Conservation (phyloP, 2,797 vertebrate species). For the Xerus rutilus region DNA sequence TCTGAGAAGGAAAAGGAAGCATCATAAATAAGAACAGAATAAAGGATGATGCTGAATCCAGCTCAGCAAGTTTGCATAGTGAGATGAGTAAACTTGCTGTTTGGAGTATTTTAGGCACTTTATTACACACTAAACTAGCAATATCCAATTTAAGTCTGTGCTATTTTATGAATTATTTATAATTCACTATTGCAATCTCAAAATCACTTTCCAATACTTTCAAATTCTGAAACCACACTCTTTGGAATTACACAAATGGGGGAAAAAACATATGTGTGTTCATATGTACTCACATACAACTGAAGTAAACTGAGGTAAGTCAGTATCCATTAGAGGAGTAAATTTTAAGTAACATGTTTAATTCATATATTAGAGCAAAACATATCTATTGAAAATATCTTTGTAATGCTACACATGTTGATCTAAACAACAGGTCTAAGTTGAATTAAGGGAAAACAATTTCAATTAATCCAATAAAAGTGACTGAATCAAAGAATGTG, state of each 20-base stretch:
- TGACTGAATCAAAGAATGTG: neutral
- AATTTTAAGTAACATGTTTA: neutral
- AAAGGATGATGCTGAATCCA: neutral
- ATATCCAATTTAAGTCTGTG: neutral
- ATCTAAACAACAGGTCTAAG: neutral
- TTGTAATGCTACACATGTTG: neutral
- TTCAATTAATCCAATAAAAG: conserved; percentile 4
- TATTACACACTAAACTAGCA: neutral
- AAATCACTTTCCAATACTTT: neutral
- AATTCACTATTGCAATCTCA: neutral
- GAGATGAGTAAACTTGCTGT: neutral
- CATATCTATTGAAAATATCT: neutral
- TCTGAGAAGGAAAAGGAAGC: neutral
- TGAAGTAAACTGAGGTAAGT: neutral
- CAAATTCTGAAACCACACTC: neutral
- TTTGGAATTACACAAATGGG: neutral
- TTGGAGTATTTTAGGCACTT: neutral
- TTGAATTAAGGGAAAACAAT: conserved; percentile 21
- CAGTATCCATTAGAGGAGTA: neutral
- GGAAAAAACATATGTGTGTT: neutral
- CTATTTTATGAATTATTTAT: neutral
- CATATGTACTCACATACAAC: neutral
- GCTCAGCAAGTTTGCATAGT: neutral
- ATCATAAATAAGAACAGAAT: neutral
- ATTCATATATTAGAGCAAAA: neutral